A percentile compares a stretch with the other conserved stretches of the same genome.
Conservation (phyloP, 1,140 invertebrate species). For the Anadara kagoshimensis region DNA sequence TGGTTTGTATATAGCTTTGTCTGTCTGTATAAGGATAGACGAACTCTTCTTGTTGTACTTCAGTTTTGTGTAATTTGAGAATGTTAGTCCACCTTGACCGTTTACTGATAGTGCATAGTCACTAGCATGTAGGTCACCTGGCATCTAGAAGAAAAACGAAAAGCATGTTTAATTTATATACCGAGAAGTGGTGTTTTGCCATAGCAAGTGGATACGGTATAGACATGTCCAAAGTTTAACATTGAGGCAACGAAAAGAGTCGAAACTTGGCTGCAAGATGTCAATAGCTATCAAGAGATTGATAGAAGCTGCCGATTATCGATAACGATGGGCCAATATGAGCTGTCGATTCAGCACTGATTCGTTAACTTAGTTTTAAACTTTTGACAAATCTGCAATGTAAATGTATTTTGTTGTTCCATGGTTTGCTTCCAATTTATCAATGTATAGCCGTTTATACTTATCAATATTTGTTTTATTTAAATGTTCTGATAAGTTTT, state of each 20-base stretch:
- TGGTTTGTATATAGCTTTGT: conserved; percentile 62
- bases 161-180: not conserved
- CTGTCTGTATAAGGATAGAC: conserved; percentile 55
- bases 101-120: conserved; percentile 51
- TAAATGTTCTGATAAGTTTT: too few species aligned
- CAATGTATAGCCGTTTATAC: too few species aligned
- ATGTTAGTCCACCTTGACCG: conserved; percentile 48
- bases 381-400: too few species aligned
- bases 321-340: not conserved
- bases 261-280: not conserved
- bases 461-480: too few species aligned
- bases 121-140: conserved; percentile 34
- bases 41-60: conserved; percentile 50
- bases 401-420: too few species aligned
- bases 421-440: too few species aligned
- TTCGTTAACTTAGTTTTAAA: too few species aligned
- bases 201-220: not conserved
- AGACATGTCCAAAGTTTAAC: not conserved
- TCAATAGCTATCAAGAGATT: not conserved
- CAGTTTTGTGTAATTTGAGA: conserved; percentile 50
- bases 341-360: not conserved
- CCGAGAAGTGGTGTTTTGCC: not conserved
- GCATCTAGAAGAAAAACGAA: conserved; percentile 41
- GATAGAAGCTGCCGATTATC: too few species aligned
- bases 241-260: not conserved